These are phyloP conservation scores for Cnemophilus loriae DNA, from an alignment of 2,113 vertebrate species.

Conservation along the genomic window DNA sequence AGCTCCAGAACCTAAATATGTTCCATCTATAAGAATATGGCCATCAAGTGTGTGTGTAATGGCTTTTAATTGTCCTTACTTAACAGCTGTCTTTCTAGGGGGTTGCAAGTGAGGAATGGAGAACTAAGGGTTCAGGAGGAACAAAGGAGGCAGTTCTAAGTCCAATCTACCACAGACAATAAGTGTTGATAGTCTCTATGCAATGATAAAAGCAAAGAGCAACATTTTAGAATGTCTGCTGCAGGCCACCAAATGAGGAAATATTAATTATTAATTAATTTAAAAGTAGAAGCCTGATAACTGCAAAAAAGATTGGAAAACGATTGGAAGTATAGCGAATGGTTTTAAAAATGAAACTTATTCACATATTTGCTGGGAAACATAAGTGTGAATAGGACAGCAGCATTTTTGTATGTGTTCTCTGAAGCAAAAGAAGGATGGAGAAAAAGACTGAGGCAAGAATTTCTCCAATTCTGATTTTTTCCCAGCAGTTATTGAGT, in stretches of 20 bases:
- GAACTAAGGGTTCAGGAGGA: neutral
- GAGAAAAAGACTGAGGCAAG: neutral
- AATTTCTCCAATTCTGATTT: neutral
- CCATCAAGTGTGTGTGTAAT: neutral
- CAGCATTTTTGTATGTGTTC: neutral
- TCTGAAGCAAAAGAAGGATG: neutral
- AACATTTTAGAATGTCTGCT: neutral
- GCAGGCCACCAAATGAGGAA: neutral
- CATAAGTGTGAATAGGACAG: neutral
- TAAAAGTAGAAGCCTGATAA: neutral
- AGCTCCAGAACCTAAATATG: neutral
- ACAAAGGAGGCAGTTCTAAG: neutral
- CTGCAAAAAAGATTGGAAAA: neutral
- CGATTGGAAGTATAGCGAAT: fast-evolving
- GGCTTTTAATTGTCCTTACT: neutral
- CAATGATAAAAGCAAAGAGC: neutral
- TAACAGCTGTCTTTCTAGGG: neutral
- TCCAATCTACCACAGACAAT: neutral
- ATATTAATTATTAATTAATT: neutral
- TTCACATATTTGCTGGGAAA: neutral
- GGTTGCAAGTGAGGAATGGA: neutral
- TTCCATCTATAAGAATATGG: neutral
- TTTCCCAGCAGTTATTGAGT: neutral
- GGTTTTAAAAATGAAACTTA: neutral
- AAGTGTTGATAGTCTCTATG: neutral